phyloP scores from a whole-genome alignment of 2,888 invertebrate genomes.

The Norana najaformis region DNA sequence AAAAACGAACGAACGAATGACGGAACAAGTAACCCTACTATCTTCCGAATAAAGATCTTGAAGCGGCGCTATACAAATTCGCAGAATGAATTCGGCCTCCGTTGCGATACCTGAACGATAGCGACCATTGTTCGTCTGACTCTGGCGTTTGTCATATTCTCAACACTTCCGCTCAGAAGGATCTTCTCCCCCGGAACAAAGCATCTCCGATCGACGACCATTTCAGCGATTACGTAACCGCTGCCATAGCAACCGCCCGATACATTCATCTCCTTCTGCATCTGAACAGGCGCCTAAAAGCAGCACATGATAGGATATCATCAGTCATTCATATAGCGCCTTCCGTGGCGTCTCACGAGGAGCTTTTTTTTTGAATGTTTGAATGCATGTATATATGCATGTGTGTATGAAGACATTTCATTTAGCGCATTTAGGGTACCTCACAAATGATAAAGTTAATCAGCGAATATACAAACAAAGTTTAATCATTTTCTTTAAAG shows the following conservation, averaged over 20 bases:
- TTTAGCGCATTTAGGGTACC: too few relatives aligned
- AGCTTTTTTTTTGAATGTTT: too few relatives aligned
- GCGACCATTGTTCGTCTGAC: not conserved
- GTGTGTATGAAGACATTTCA: too few relatives aligned
- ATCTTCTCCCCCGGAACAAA: slow-evolving; percentile 7
- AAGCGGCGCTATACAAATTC: not conserved
- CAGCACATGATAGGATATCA: not conserved
- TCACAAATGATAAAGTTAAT: too few relatives aligned
- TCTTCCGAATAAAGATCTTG: not conserved
- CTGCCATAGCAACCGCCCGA: not conserved
- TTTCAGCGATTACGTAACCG: not conserved
- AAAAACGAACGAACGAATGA: not conserved
- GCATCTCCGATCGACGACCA: not conserved
- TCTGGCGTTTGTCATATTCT: not conserved
- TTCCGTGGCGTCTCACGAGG: too few relatives aligned
- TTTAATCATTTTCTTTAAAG: too few relatives aligned
- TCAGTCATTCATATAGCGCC: not conserved
- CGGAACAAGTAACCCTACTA: not conserved
- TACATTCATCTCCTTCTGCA: not conserved
- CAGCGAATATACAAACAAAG: too few relatives aligned
- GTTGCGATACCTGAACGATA: not conserved
- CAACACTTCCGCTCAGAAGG: not conserved
- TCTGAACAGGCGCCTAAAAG: not conserved
- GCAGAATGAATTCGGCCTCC: not conserved
- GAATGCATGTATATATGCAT: too few relatives aligned